Evolutionary conservation across 2,113 vertebrate genomes (phyloP), one percentile per base, ranked within the genome.

Genomic region (Romanogobio albipinnatus): DNA sequence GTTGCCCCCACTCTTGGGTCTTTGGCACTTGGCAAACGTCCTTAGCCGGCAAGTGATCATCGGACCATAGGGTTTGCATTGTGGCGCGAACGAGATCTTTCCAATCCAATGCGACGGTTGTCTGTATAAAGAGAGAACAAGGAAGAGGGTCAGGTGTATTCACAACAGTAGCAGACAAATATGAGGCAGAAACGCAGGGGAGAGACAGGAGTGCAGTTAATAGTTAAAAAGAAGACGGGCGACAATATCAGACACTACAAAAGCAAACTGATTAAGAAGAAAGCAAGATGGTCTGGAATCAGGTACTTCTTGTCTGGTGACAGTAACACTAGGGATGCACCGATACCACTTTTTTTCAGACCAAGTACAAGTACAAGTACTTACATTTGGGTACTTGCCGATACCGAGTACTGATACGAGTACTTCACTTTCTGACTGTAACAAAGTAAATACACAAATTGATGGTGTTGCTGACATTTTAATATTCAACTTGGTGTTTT

Each of bases 41-140:
- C 79, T 87, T 76, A 85, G 90, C 86, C 88, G 90, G 89, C 91
- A 89, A 87, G 86, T 33, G 53, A 92, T 94, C 95, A 95, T 96
- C 96, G 94, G 86, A 95, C 95, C 89, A 94, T 93, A 88, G 95
- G 90, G 88, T 94, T 92, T 94, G 95, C 94, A 86, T 95, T 97
- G 95, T 98, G 98, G 82, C 97, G 97, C 58, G 98, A 99, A 81
- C 98, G 97, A 85, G 98, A 99, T 92, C 98, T 96, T 95, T 99
- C 98, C 94, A 99, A 92, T 94, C 94, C 92, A 77, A 93, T 93
- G 74, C 95, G 95, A 81, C 96, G 96, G 93, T 97, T 98, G 93
- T 99, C 98, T 99, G 95, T 45, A 43, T 76, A 78, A 68, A 82
- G 51, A 74, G 22, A 76, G 2, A 76, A 80, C 58, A 59, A 77